Conservation (phyloP, 2,888 invertebrate genomes). For the Euphydryas editha region DNA sequence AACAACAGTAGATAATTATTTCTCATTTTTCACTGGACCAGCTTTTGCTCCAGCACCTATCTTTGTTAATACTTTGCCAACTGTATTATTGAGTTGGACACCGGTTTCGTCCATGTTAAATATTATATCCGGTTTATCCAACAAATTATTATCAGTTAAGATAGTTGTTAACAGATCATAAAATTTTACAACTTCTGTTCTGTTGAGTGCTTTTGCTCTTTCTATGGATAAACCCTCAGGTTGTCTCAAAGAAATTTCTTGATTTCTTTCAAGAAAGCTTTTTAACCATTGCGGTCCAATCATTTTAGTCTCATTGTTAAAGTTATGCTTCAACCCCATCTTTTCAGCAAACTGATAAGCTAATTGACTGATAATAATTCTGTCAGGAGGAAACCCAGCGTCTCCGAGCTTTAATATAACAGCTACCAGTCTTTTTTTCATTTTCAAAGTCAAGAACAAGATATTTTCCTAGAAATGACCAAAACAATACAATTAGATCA, state of each 20-base stretch:
- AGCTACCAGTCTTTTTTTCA: slow-evolving; percentile 37
- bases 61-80: slow-evolving; percentile 54
- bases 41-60: slow-evolving; percentile 50
- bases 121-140: slow-evolving; percentile 54
- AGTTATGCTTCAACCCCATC: slow-evolving; percentile 42
- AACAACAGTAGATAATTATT: slow-evolving; percentile 45
- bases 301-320: slow-evolving; percentile 45
- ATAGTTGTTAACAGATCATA: slow-evolving; percentile 41
- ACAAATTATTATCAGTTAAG: slow-evolving; percentile 46
- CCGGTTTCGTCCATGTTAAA: no score
- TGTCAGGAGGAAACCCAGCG: slow-evolving; percentile 40
- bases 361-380: slow-evolving; percentile 38
- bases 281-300: slow-evolving; percentile 48
- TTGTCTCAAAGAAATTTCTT: slow-evolving; percentile 45
- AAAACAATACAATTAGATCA: no score
- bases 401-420: slow-evolving; percentile 42
- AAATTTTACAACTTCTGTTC: slow-evolving; percentile 46
- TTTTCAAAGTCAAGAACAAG: slow-evolving; percentile 30
- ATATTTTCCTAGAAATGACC: slow-evolving; percentile 16
- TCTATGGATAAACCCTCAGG: slow-evolving; percentile 49
- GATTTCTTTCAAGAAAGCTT: slow-evolving; percentile 44
- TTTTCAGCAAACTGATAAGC: slow-evolving; percentile 48
- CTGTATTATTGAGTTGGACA: slow-evolving; percentile 57
- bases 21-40: slow-evolving; percentile 51
- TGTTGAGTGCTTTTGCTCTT: slow-evolving; percentile 46